Evolutionary conservation across 2,888 invertebrate species (phyloP).

Genomic region (Ornithoptera priamus): DNA sequence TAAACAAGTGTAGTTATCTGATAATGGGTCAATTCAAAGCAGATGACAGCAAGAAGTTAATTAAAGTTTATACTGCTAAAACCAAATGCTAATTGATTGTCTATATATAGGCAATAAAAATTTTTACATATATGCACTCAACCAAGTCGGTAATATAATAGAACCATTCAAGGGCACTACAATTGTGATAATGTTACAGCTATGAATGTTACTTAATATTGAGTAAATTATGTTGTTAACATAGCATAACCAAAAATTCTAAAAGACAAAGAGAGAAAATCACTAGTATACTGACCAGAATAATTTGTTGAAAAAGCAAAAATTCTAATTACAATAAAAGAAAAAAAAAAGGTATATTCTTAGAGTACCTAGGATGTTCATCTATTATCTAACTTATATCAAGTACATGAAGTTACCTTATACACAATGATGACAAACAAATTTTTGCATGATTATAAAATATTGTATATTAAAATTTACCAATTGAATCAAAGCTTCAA

Average conservation of each 20-base stretch:
- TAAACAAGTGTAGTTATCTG: neutral
- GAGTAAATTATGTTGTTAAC: neutral
- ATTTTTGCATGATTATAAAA: too few relatives aligned
- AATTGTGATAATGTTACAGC: slow-evolving; percentile 13
- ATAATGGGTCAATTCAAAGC: too few relatives aligned
- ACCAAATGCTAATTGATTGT: neutral
- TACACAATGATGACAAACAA: too few relatives aligned
- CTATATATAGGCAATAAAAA: too few relatives aligned
- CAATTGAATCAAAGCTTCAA: too few relatives aligned
- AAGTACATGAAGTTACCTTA: too few relatives aligned
- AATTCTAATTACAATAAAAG: neutral
- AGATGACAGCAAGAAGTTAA: too few relatives aligned
- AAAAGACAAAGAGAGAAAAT: too few relatives aligned
- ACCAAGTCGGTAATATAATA: neutral
- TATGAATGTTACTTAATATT: slow-evolving; percentile 4
- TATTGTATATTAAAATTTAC: too few relatives aligned
- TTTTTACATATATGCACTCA: neutral
- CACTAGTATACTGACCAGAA: too few relatives aligned
- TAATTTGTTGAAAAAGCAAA: neutral
- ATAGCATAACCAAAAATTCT: neutral
- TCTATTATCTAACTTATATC: neutral
- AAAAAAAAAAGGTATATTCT: neutral
- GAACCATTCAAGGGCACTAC: slow-evolving; percentile 13
- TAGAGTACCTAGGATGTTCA: neutral
- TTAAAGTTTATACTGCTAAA: too few relatives aligned